Evolutionary conservation across 2,797 vertebrate species (phyloP), one percentile per base, ranked within the genome.

Genomic region (Odontamblyopus rebecca): DNA sequence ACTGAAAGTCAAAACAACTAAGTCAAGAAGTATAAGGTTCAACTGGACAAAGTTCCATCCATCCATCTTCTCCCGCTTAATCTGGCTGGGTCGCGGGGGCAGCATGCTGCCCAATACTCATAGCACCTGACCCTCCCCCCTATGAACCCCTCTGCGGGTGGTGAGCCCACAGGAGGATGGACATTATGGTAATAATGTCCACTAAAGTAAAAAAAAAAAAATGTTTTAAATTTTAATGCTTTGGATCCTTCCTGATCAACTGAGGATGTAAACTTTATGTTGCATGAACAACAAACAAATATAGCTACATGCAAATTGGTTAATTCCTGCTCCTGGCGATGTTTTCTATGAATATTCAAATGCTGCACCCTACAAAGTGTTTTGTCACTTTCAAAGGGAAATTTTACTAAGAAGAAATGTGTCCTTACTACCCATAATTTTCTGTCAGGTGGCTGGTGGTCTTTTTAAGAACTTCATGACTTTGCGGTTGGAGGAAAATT

Each of bases 401-500:
- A 54, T 27, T 15, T 60, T 30, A 29, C 13, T 29, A 60, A 60
- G 15, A 18, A 60, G 6, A 60, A 60, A 12, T 7, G 23, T 59
- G 56, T 59, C 56, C 15, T 48, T 48, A 48, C 27, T 29, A 59
- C 26, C 27, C 57, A 27, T n/a, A 16, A 5, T 9, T 15, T 61
- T 30, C 79, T 80, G 77, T 80, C 83, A 75, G 80, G 81, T 79
- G 76, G 78, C 82, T 59, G 26, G 81, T 77, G 82, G 73, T 71
- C 74, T 23, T 0, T 77, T 73, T 79, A 19, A 54, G 30, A 32
- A 76, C 83, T 75, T 64, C 62, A 69, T 74, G 73, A 61, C 73
- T 82, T 75, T 44, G 38, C 79, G 70, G 57, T 62, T 74, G 29
- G 72, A 75, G 69, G 70, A 64, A 77, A 85, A 85, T 81, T 77